Evolutionary conservation across 2,888 invertebrate genomes (phyloP), one percentile per base, ranked within the genome.

Genomic region (Nephrocerus scutellatus): DNA sequence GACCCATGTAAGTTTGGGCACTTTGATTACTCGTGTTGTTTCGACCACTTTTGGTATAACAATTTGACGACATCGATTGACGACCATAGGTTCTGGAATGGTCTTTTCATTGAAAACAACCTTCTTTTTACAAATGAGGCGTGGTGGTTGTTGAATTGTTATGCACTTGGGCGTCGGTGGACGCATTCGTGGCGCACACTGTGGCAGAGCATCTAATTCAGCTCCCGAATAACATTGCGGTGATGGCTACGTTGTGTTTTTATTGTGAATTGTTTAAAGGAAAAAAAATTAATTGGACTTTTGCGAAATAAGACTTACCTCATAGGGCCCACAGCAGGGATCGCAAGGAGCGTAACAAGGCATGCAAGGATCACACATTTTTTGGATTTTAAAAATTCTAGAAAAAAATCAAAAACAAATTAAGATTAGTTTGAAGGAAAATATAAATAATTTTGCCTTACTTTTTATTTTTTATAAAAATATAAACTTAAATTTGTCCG

Each of bases 321-420:
- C 62, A 41, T 59, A 60, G 28, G 66, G 62, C 51, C 61, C 62
- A 43, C 63, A 56, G 37, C 64, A 64, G 13, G 63, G 63, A 48
- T 59, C 64, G 41, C 61, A 62, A 29, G 61, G 61, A 39, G n/a
- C n/a, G n/a, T n/a, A n/a, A n/a, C n/a, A n/a, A n/a, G n/a, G n/a
- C n/a, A n/a, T n/a, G n/a, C n/a, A n/a, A n/a, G 57, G 55, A 8
- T n/a, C n/a, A n/a, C n/a, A n/a, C 50, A n/a, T n/a, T n/a, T n/a
- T n/a, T n/a, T n/a, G n/a, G n/a, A n/a, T n/a, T n/a, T n/a, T n/a
- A n/a, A n/a, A n/a, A n/a, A n/a, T n/a, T n/a, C n/a, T n/a, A n/a
- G n/a, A n/a, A n/a, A n/a, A n/a, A n/a, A n/a, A n/a, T n/a, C n/a
- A n/a, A n/a, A n/a, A n/a, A n/a, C n/a, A n/a, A n/a, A n/a, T n/a